Base-by-base conservation (phyloP, 2,113 vertebrate genomes). In the Anoura caudifer region DNA sequence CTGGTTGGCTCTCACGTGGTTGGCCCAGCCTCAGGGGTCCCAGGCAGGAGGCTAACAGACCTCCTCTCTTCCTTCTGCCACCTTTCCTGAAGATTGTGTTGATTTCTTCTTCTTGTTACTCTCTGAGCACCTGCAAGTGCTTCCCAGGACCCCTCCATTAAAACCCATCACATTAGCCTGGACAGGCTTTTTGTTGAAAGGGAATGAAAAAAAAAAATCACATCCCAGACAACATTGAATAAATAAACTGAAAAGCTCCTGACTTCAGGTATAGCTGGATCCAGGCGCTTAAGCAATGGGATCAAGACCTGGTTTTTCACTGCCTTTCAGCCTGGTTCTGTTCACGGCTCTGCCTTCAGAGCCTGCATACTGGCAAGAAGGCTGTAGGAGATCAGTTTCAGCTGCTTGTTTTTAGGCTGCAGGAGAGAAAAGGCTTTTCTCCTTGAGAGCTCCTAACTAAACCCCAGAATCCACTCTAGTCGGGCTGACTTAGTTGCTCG, bases 211-310 rank as follows among this genome's bases (percentile, higher is more conserved):
- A 36, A 36, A 41, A n/a, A 54, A 59, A 72, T 38, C 9, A 63
- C 28, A 56, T 12, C 65, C 17, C 9, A 70, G 50, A 50, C 6
- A 20, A 2, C 36, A 47, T 22, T 47, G 75, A 75, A 43, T 82
- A 59, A 59, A 11, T 63, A 81, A 24, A 59, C 33, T 16, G 89
- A 77, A 63, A 95, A 72, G 11, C 16, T 10, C 5, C 47, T 73
- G 73, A 28, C n/a, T 90, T 90, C 72, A 95, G 95, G 45, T 63
- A 26, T 31, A 77, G 63, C 83, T 91, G 76, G 56, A 87, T 95
- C 79, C 59, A 70, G 75, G 70, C 10, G 5, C 70, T 52, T 41
- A 24, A 5, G 11, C 8, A 52, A 2, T 5, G 11, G 13, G 56
- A 26, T 33, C 36, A 38, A 52, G 26, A 19, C 13, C 52, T 83